Base-by-base conservation (phyloP, 2,113 vertebrate species). In the Fregata magnificens region DNA sequence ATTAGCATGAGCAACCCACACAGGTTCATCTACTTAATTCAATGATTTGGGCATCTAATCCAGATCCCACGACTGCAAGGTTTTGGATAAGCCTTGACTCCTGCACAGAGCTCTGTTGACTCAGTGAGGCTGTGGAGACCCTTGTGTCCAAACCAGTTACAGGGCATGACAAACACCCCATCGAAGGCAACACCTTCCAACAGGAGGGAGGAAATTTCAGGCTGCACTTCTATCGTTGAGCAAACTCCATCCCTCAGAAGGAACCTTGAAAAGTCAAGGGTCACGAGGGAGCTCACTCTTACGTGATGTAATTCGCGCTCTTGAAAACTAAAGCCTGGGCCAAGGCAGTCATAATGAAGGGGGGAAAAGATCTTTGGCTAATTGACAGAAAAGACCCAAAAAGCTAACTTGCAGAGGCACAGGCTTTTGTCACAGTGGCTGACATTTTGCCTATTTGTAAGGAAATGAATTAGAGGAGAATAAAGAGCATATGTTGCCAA, bases 401-500 rank as follows among this genome's bases (percentile, higher is more conserved):
- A 88, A 34, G 5, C 22, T 34, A 36, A 20, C 36, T 80, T 88
- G 73, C 26, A 77, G 71, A 31, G 42, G 22, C 67, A 20, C n/a
- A 77, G 76, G 32, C 36, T 95, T 92, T 93, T 93, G 67, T 67
- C 86, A 71, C 32, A 65, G 52, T 67, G 80, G 31, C 52, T 93
- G 76, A 95, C 34, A 56, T 88, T 88, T 95, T 52, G 32, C 65
- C 69, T 78, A 15, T 82, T 95, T 91, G 80, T 72, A 92, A 84
- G 77, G 65, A 91, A 88, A 94, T n/a, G 10, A 78, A 78, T 86
- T 86, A 82, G 65, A 93, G 31, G 66, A 86, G 65, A 93, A 84
- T 45, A 56, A 94, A 81, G 69, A 95, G 47, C 61, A 52, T 53
- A 67, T 76, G 69, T 86, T 90, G 94, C 78, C 92, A 95, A 88